Conservation (phyloP, 2,888 invertebrate species). For the Myopa tessellatipennis region DNA sequence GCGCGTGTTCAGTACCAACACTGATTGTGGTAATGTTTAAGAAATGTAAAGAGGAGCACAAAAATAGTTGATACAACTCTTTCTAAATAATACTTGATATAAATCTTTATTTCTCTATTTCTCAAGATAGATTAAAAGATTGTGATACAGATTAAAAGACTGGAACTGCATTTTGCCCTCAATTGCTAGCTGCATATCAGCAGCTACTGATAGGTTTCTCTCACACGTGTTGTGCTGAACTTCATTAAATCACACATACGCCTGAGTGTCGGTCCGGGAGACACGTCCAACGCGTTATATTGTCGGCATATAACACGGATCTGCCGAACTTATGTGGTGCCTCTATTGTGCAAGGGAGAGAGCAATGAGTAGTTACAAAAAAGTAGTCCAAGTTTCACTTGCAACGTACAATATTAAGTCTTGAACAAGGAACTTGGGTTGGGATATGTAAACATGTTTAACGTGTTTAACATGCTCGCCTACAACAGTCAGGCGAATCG, state of each 20-base stretch:
- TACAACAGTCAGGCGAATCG: constrained; percentile 4
- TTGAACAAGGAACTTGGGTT: background rate
- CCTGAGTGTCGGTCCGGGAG: constrained; percentile 15
- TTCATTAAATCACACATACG: constrained; percentile 37
- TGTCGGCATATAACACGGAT: background rate
- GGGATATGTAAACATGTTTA: constrained; percentile 11
- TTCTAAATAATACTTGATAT: too few relatives aligned
- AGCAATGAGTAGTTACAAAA: background rate
- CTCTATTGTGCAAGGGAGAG: background rate
- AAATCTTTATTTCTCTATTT: too few relatives aligned
- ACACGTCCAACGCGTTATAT: background rate
- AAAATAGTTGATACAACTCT: too few relatives aligned
- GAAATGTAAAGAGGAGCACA: too few relatives aligned
- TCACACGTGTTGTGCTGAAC: constrained; percentile 20
- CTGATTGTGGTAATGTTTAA: too few relatives aligned
- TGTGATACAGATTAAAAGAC: too few relatives aligned
- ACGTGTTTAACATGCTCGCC: constrained; percentile 21
- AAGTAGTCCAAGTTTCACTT: constrained; percentile 6
- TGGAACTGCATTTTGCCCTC: background rate
- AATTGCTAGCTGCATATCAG: background rate
- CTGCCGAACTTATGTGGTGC: background rate
- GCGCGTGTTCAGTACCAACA: too few relatives aligned
- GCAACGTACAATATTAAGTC: background rate
- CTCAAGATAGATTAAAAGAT: too few relatives aligned
- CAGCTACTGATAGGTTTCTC: background rate